A percentile compares a stretch with the other conserved stretches of the same genome.
Conservation (phyloP, 1,140 invertebrate genomes). For the Spodoptera frugiperda region DNA sequence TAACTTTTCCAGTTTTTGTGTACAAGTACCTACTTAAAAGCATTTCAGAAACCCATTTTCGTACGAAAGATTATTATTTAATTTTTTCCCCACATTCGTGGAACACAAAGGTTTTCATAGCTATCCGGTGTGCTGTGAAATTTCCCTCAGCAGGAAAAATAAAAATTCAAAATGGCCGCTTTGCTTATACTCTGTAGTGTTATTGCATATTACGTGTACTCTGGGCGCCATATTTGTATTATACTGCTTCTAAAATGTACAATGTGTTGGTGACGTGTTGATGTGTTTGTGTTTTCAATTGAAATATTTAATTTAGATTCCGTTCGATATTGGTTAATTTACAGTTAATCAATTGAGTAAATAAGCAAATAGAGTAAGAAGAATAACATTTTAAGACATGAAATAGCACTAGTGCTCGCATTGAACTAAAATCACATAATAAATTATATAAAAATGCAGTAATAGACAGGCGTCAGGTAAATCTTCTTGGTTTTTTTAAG, state of each 20-base stretch:
- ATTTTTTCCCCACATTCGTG: slow-evolving; percentile 1
- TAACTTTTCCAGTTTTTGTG: no score
- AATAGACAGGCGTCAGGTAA: no score
- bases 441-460: no score
- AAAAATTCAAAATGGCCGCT: slow-evolving; percentile 12
- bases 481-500: no score
- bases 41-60: background rate
- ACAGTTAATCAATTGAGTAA: no score
- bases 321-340: background rate
- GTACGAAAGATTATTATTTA: slow-evolving; percentile 12
- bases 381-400: no score
- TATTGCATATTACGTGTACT: slow-evolving; percentile 18
- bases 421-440: no score
- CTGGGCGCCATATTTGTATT: slow-evolving; percentile 1
- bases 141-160: slow-evolving; percentile 8
- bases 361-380: no score
- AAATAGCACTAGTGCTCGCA: no score
- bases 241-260: background rate
- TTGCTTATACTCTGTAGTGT: slow-evolving; percentile 6
- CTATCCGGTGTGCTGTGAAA: background rate
- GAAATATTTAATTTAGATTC: slow-evolving; percentile 4
- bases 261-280: background rate
- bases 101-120: background rate
- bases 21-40: background rate
- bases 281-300: slow-evolving; percentile 4